Conservation (phyloP, 2,888 invertebrate species). For the Notocelia uddmanniana region DNA sequence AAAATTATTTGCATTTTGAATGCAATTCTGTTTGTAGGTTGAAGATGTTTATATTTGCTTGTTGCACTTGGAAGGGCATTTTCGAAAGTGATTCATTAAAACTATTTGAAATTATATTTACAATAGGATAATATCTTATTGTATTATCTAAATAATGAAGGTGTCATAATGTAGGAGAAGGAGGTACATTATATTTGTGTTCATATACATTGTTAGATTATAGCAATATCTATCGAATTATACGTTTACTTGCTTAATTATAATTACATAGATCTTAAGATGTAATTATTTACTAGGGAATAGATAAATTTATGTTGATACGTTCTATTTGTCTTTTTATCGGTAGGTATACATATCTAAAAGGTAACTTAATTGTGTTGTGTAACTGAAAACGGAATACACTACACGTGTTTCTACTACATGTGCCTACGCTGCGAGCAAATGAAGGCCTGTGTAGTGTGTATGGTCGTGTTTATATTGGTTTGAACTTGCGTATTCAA, state of each 20-base stretch:
- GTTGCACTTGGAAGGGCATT: not conserved
- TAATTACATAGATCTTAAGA: not conserved
- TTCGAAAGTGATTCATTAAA: not conserved
- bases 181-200: conserved; percentile 25
- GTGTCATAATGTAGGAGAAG: not conserved
- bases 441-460: not conserved
- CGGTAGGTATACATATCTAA: not conserved
- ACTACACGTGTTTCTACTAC: not conserved
- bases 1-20: too few species aligned
- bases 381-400: too few species aligned
- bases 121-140: not conserved
- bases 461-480: too few species aligned
- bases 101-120: not conserved
- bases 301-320: conserved; percentile 11
- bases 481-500: too few species aligned
- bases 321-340: not conserved
- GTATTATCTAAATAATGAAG: not conserved
- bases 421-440: not conserved
- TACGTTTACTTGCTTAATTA: not conserved
- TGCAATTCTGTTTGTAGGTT: not conserved
- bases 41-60: too few species aligned
- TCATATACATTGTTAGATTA: conserved; percentile 7
- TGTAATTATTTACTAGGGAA: conserved; percentile 5
- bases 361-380: not conserved
- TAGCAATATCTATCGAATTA: conserved; percentile 32